A percentile compares a stretch with the other conserved stretches of the same genome.
These are phyloP conservation scores for Limnodromus scolopaceus DNA, from an alignment of 2,797 vertebrate genomes.

Conservation along the genomic window DNA sequence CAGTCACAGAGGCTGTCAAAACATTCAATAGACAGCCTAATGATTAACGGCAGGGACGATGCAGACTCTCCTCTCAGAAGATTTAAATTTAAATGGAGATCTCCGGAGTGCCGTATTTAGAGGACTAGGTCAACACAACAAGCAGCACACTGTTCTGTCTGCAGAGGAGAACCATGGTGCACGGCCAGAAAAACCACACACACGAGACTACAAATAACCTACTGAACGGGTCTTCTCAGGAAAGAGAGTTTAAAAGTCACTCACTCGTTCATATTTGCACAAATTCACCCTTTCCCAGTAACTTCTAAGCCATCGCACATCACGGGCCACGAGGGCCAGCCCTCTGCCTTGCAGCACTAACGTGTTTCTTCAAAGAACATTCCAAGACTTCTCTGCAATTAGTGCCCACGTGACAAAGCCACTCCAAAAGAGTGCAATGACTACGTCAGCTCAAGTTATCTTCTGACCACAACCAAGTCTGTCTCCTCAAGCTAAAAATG, in stretches of 20 bases:
- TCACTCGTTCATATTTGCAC: rapidly evolving
- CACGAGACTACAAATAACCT: not conserved
- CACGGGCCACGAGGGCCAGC: not conserved
- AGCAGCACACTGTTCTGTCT: constrained; percentile 32
- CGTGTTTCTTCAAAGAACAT: not conserved
- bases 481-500: constrained; percentile 14
- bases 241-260: not conserved
- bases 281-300: not conserved
- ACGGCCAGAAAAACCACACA: not conserved
- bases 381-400: not conserved
- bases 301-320: rapidly evolving
- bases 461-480: not conserved
- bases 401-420: not conserved
- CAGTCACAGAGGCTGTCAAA: constrained; percentile 79
- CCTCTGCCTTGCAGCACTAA: not conserved
- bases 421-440: not conserved
- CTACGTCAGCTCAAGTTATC: not conserved
- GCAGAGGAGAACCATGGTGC: not conserved
- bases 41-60: constrained; percentile 76
- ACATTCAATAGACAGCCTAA: constrained; percentile 76
- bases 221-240: not conserved
- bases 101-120: constrained; percentile 48
- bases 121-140: not conserved
- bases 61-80: constrained; percentile 76
- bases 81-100: constrained; percentile 56